These are phyloP conservation scores for Rachycentron canadum DNA, from an alignment of 2,797 vertebrate species.

Conservation along the genomic window DNA sequence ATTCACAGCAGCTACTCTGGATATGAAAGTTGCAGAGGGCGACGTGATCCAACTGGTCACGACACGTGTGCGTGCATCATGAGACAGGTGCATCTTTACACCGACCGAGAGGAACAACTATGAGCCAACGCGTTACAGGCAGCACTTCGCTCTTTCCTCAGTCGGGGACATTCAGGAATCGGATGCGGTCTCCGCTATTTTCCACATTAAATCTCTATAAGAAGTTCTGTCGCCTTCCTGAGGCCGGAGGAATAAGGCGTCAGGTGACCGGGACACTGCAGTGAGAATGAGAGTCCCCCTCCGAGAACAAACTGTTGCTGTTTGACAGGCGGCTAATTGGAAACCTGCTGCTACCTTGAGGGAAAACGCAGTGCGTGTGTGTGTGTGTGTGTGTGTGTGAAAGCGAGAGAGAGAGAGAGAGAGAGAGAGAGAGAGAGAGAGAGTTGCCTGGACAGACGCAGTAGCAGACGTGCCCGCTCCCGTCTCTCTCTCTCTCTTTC, in stretches of 20 bases:
- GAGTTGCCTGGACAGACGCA: constrained; percentile 66
- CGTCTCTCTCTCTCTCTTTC: constrained; percentile 43
- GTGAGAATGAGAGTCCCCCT: constrained; percentile 59
- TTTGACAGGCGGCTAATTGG: constrained; percentile 64
- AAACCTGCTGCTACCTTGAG: constrained; percentile 67
- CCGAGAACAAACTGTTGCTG: constrained; percentile 74
- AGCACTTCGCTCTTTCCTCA: background rate
- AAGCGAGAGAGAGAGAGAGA: constrained; percentile 27
- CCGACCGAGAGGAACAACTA: background rate
- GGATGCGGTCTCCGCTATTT: constrained; percentile 5
- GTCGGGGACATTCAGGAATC: background rate
- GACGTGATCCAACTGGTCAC: background rate
- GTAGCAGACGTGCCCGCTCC: constrained; percentile 70
- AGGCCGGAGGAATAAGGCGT: constrained; percentile 55
- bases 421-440: constrained; percentile 43
- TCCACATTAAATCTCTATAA: constrained; percentile 5
- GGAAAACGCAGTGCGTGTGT: constrained; percentile 49
- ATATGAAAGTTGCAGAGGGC: background rate
- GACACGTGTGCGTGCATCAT: background rate
- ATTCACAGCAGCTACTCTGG: background rate
- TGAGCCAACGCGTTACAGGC: background rate
- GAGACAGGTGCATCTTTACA: constrained; percentile 7
- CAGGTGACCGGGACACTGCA: constrained; percentile 79
- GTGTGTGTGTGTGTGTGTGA: constrained; percentile 15
- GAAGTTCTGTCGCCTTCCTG: constrained; percentile 59